phyloP scores from a whole-genome alignment of 1,140 invertebrate species.

The Halictus rubicundus region DNA sequence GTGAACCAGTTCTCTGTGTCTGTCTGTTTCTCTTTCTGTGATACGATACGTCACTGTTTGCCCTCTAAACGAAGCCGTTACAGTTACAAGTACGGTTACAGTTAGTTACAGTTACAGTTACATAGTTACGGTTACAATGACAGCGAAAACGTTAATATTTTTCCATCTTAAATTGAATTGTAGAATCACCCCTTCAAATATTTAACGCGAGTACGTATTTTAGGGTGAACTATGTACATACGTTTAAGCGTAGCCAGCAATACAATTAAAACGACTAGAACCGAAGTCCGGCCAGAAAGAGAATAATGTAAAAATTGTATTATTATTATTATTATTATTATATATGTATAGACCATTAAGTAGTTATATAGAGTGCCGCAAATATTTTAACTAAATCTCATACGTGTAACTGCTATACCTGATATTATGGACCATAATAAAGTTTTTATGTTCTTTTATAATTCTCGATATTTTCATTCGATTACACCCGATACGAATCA shows the following conservation, averaged over 20 bases:
- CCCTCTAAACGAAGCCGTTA: too few species aligned
- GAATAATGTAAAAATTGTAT: slow-evolving; percentile 15
- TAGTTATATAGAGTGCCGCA: slow-evolving; percentile 30
- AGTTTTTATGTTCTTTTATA: slow-evolving; percentile 72
- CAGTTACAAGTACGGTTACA: too few species aligned
- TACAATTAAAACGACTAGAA: not conserved
- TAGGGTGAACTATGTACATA: not conserved
- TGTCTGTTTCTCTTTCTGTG: too few species aligned
- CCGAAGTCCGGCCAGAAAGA: not conserved
- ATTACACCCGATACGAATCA: not conserved
- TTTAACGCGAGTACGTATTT: not conserved
- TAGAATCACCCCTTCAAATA: too few species aligned
- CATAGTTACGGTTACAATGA: too few species aligned
- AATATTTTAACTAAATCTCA: slow-evolving; percentile 49
- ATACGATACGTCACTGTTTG: too few species aligned
- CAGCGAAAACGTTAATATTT: too few species aligned
- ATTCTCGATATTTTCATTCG: not conserved
- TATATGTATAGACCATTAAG: not conserved
- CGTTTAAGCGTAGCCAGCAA: not conserved
- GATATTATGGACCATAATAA: slow-evolving; percentile 70
- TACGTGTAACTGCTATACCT: slow-evolving; percentile 62
- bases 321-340: slow-evolving; percentile 21
- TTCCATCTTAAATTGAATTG: too few species aligned
- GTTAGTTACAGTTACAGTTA: too few species aligned
- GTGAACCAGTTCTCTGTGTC: too few species aligned